These are phyloP conservation scores for Hafferia zeledoni DNA, from an alignment of 2,797 vertebrate genomes.

Conservation along the genomic window DNA sequence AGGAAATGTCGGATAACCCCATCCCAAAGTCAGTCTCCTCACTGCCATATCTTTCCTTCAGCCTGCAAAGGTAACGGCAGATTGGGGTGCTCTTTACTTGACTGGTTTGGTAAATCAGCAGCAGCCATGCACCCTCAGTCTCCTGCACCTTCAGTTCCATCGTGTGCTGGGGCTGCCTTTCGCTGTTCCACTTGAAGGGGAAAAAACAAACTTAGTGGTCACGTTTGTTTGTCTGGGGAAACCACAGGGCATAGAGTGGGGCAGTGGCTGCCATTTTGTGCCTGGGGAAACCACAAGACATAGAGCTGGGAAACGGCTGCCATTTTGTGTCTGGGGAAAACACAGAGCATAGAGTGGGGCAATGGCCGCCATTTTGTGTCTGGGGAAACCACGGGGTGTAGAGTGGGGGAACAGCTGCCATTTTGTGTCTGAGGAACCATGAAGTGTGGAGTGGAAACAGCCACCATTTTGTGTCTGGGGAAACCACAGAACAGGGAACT, in stretches of 20 bases:
- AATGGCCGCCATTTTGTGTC: not conserved
- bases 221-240: not conserved
- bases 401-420: too few species aligned
- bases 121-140: not conserved
- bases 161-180: not conserved
- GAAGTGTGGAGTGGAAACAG: too few species aligned
- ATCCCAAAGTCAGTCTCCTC: not conserved
- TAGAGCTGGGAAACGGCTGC: too few species aligned
- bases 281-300: not conserved
- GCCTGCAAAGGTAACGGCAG: not conserved
- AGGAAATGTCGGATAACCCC: not conserved
- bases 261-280: not conserved
- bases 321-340: not conserved
- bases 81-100: not conserved
- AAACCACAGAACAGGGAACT: too few species aligned
- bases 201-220: not conserved
- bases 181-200: fast-evolving
- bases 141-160: not conserved
- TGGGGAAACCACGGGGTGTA: too few species aligned
- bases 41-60: not conserved
- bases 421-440: too few species aligned
- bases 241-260: not conserved
- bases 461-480: too few species aligned
- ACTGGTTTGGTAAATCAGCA: not conserved
- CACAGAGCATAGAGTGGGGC: too few species aligned